A percentile compares a stretch with the other conserved stretches of the same genome.
Conservation (phyloP, 2,113 vertebrate genomes). For the Cheirogaleus medius region DNA sequence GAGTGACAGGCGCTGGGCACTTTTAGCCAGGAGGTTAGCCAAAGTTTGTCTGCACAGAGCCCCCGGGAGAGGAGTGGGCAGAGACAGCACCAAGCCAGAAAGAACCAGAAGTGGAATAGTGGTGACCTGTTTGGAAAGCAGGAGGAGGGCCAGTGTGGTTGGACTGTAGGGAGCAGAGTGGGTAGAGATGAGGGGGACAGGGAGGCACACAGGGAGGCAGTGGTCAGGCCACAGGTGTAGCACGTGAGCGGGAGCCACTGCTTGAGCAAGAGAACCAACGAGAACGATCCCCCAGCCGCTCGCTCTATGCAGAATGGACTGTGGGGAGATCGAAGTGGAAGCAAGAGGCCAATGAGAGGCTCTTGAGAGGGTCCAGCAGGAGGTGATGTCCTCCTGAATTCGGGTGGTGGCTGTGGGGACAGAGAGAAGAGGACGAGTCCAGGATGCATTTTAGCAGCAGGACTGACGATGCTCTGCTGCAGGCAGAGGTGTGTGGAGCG, state of each 20-base stretch:
- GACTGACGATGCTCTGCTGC: background rate
- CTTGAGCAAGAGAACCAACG: background rate
- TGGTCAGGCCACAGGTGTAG: no score
- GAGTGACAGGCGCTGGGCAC: background rate
- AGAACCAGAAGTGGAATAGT: background rate
- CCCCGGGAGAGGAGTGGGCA: background rate
- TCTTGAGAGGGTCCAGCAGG: background rate
- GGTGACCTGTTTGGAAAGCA: background rate
- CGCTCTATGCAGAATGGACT: background rate
- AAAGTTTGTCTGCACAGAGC: background rate
- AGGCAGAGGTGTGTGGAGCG: background rate
- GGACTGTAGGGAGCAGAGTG: background rate
- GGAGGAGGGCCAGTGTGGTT: rapidly evolving
- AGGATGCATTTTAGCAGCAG: background rate
- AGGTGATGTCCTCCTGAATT: background rate
- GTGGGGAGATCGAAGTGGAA: background rate
- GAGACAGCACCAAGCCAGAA: rapidly evolving
- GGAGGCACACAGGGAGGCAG: background rate
- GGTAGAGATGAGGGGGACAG: background rate
- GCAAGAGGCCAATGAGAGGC: background rate
- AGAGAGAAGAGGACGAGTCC: background rate
- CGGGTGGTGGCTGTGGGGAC: no score
- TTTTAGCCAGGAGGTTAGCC: background rate
- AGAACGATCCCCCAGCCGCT: background rate
- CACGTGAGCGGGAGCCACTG: background rate